These are phyloP conservation scores for Zosterops japonicus DNA, from an alignment of 2,113 vertebrate species.

Conservation along the genomic window DNA sequence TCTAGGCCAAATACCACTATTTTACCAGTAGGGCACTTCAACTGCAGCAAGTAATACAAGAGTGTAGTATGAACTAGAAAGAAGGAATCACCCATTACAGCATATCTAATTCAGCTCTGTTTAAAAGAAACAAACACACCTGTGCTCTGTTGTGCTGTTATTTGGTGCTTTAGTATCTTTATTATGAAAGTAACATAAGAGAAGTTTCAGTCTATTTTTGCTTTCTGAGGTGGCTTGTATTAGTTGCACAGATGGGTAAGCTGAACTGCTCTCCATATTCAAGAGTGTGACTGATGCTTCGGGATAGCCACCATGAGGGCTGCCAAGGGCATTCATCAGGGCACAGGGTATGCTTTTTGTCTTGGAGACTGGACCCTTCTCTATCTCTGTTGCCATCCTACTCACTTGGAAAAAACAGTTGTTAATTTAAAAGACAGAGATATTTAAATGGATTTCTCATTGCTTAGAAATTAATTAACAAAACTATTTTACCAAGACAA, in stretches of 20 bases:
- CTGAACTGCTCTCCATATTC: not conserved
- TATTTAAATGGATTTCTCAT: not conserved
- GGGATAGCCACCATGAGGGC: not conserved
- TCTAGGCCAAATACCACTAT: not conserved
- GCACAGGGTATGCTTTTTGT: not conserved
- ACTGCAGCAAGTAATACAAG: not conserved
- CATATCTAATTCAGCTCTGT: not conserved
- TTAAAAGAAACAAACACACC: not conserved
- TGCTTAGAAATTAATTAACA: not conserved
- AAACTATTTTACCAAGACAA: not conserved
- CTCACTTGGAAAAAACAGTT: not conserved
- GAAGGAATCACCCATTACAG: not conserved
- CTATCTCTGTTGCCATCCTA: not conserved
- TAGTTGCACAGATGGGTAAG: not conserved
- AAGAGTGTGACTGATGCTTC: not conserved
- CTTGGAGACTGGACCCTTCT: not conserved
- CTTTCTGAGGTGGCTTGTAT: not conserved
- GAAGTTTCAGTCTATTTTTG: not conserved
- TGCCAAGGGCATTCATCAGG: not conserved
- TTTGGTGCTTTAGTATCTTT: not conserved
- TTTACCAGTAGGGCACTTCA: not conserved
- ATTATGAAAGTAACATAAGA: not conserved
- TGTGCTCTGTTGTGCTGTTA: not conserved
- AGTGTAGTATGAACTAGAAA: not conserved
- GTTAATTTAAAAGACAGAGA: not conserved